Evolutionary conservation across 2,113 vertebrate genomes (phyloP).

Genomic region (Arothron firmamentum): DNA sequence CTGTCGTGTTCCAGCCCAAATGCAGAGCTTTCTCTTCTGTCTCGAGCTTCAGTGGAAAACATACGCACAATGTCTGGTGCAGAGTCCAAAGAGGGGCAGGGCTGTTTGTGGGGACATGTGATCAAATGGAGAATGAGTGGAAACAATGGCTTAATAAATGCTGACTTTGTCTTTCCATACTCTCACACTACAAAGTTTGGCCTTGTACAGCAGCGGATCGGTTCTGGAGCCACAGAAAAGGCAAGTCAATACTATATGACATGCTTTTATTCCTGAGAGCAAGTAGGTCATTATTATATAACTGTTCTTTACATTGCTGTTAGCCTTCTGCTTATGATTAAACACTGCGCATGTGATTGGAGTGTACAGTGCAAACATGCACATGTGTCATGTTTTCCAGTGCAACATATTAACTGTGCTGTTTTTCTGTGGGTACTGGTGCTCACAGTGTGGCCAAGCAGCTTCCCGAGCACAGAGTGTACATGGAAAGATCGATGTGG

Average conservation of each 20-base stretch:
- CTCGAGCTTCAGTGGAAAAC: slow-evolving; percentile 33
- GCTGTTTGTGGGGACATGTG: slow-evolving; percentile 7
- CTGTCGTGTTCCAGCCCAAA: slow-evolving; percentile 13
- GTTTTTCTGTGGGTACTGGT: slow-evolving; percentile 16
- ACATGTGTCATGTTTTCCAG: slow-evolving; percentile 36
- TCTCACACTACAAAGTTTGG: not conserved
- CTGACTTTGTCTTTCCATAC: slow-evolving; percentile 1
- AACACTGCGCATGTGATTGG: slow-evolving; percentile 35
- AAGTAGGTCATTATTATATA: slow-evolving; percentile 8
- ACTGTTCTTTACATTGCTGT: not conserved
- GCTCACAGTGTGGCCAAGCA: not conserved
- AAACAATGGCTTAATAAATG: slow-evolving; percentile 54
- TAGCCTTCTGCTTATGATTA: slow-evolving; percentile 23
- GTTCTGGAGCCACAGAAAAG: slow-evolving; percentile 2
- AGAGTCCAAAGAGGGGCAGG: slow-evolving; percentile 19
- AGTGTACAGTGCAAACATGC: slow-evolving; percentile 54
- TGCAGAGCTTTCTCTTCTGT: not conserved
- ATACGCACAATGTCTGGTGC: slow-evolving; percentile 25
- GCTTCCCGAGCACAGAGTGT: not conserved
- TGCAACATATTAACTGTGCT: slow-evolving; percentile 39
- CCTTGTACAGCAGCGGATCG: not conserved
- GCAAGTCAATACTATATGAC: slow-evolving; percentile 4
- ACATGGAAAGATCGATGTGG: slow-evolving; percentile 41
- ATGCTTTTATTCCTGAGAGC: slow-evolving; percentile 6
- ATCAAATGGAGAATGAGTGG: slow-evolving; percentile 62